Base-by-base conservation (phyloP, 2,797 vertebrate genomes). In the Enteromius afrohamiltoni region DNA sequence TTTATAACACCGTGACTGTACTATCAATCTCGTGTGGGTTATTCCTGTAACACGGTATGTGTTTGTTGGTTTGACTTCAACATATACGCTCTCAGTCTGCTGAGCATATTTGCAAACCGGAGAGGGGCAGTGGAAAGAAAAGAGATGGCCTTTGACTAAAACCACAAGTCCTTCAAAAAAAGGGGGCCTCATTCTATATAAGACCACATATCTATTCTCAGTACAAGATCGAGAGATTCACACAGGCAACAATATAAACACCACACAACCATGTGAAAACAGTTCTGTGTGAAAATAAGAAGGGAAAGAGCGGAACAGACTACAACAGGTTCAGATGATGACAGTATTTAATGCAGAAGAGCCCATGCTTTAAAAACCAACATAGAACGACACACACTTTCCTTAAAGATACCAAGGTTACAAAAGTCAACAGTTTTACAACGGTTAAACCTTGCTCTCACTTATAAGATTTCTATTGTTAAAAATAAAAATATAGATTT, bases 331-430 rank as follows among this genome's bases (percentile, higher is more conserved):
- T 42, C 53, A 64, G 34, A 71, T 67, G 81, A 78, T 83, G 78
- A 87, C 77, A 60, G 68, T 83, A 82, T 94, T 93, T 93, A 93
- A 92, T 92, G 89, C 85, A 93, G 90, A 93, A 90, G 92, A 92
- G 89, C 89, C 92, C 91, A 92, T 91, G 91, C 90, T 92, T 92
- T 89, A 85, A 80, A 88, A 93, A 93, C 92, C 91, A 92, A 84
- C 88, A 87, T 90, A 84, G 89, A 93, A 94, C 92, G 91, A 89
- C 90, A 91, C 91, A 91, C 88, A 92, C 88, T 87, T 70, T 88
- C 82, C 85, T 88, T 81, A 82, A 69, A 70, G 84, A 79, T 79
- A 58, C 75, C 83, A 68, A 78, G 42, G 62, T 64, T 73, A 71
- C 45, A 83, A 76, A 74, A 77, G 69, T 51, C 53, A 42, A 76